These are phyloP conservation scores for Bagarius yarrelli DNA, from an alignment of 2,113 vertebrate species.

Conservation along the genomic window DNA sequence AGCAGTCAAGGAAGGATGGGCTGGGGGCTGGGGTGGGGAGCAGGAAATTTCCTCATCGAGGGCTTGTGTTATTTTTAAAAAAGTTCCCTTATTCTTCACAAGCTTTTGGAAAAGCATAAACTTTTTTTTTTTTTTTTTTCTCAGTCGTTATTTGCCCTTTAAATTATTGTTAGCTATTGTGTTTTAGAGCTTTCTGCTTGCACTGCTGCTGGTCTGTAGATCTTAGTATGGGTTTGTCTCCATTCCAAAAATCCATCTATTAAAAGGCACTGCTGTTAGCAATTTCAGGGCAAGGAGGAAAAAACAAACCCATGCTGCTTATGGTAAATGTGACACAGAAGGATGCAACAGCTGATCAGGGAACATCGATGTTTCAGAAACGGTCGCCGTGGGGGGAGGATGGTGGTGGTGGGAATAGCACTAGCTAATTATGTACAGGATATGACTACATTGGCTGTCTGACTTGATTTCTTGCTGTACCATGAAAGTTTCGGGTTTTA, in stretches of 20 bases:
- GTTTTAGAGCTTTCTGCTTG: constrained; percentile 25
- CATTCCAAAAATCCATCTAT: constrained; percentile 27
- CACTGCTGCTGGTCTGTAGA: constrained; percentile 1
- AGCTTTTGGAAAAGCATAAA: constrained; percentile 16
- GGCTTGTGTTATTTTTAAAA: constrained; percentile 42
- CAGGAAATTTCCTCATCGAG: constrained; percentile 70
- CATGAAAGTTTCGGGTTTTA: background rate
- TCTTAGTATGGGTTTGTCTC: constrained; percentile 19
- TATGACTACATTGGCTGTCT: background rate
- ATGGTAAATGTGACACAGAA: background rate
- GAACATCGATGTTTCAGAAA: background rate
- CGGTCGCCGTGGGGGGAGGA: background rate
- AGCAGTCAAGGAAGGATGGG: constrained; percentile 63
- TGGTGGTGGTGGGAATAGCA: background rate
- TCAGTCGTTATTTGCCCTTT: constrained; percentile 22
- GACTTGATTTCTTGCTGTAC: background rate
- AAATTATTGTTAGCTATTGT: constrained; percentile 19
- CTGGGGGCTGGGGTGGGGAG: constrained; percentile 61
- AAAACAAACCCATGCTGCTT: constrained; percentile 5
- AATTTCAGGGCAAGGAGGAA: constrained; percentile 27
- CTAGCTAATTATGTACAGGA: background rate
- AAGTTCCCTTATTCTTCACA: constrained; percentile 31
- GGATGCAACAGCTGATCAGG: background rate
- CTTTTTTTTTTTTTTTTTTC: constrained; percentile 10
- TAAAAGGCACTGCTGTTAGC: constrained; percentile 32